Evolutionary conservation across 2,888 invertebrate genomes (phyloP).

Genomic region (Mechanitis messenoides): DNA sequence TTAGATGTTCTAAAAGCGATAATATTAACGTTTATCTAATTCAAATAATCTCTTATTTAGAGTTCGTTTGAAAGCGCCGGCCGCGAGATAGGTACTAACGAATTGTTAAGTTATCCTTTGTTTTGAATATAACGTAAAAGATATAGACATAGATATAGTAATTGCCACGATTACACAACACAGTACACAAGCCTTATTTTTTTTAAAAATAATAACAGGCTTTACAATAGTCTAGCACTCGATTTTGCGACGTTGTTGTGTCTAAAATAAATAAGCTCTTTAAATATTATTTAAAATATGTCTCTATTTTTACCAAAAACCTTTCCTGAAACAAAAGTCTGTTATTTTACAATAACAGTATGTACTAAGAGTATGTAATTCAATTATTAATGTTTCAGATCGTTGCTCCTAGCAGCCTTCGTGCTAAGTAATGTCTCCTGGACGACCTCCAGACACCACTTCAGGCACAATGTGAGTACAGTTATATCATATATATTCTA

Average conservation of each 20-base stretch:
- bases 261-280: no score
- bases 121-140: no score
- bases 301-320: no score
- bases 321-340: no score
- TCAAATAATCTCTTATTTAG: conserved; percentile 18
- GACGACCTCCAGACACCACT: conserved; percentile 65
- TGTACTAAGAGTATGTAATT: not conserved
- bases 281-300: no score
- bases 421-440: conserved; percentile 67
- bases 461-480: conserved; percentile 65
- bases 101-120: not conserved
- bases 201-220: no score
- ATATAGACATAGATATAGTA: no score
- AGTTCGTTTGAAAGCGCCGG: conserved; percentile 3
- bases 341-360: not conserved
- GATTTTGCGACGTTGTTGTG: no score
- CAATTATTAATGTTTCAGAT: conserved; percentile 50
- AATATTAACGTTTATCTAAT: conserved; percentile 27
- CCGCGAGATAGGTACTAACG: not conserved
- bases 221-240: no score
- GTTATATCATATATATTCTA: not conserved
- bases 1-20: conserved; percentile 26
- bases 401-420: conserved; percentile 68
- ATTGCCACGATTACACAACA: no score
- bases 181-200: no score